Evolutionary conservation across 2,888 invertebrate genomes (phyloP), one percentile per base, ranked within the genome.

Genomic region (Leucoma salicis): DNA sequence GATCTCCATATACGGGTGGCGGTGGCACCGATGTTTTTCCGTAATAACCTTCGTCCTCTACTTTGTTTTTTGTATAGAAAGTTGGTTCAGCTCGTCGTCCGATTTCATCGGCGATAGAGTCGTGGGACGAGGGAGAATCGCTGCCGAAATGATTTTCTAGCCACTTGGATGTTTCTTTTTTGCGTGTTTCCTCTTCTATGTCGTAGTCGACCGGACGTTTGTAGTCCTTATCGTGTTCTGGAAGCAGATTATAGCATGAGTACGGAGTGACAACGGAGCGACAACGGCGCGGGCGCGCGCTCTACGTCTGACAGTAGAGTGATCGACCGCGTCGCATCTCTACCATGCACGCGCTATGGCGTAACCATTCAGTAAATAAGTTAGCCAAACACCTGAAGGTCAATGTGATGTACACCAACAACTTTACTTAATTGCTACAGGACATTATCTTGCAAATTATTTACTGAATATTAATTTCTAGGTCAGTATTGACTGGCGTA

Each of bases 91-190:
- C 90, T 51, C 75, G 82, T 54, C 91, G 92, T 53, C 87, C 93
- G 65, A 90, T 92, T 55, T 93, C 93, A 52, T 92, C 92, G 6
- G 93, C 92, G 39, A 93, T 87, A 8, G 94, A 94, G 55, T 93
- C 93, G 58, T 92, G 92, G 0, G 95, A 95, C 0, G 95, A 95
- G 10, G 93, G 92, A 1, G 95, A 95, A 51, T 96, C 96, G 73
- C 95, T 95, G 36, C 97, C 97, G 71, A 97, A 97, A 77, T 97
- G 97, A 68, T 95, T 95, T 69, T 96, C 96, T 39, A 97, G 90
- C 97, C 97, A 97, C 83, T 96, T 96, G 51, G 95, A 96, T 0
- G 96, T 97, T 86, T 97, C 96, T 55, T 94, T 94, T 79, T 96
- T 96, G 46, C 96, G 92, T 4, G 96, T 96, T 77, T 96, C 95